These are phyloP conservation scores for Morbakka virulenta DNA, from an alignment of 30 jellyfish, hydroid and myxozoan species.

Conservation along the genomic window DNA sequence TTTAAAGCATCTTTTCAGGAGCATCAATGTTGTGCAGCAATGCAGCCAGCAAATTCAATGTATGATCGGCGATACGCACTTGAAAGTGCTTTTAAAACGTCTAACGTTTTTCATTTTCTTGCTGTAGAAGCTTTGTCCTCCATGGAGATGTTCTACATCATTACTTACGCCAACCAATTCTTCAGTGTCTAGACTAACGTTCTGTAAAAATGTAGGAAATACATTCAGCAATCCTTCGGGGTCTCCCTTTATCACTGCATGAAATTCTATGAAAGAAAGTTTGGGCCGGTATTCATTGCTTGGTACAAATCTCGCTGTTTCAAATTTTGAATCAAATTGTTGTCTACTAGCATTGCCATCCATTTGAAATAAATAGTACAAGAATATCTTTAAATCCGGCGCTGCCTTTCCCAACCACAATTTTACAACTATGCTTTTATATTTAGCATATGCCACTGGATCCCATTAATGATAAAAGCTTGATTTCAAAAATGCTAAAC, in stretches of 20 bases:
- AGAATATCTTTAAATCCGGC: no score
- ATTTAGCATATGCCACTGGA: slow-evolving; percentile 49
- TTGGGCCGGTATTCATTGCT: slow-evolving; percentile 15
- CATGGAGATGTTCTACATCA: slow-evolving; percentile 47
- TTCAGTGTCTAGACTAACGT: slow-evolving; percentile 1
- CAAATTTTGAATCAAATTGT: no score
- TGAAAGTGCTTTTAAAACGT: slow-evolving; percentile 36
- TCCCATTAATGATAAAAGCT: slow-evolving; percentile 38
- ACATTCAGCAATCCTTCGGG: slow-evolving; percentile 26
- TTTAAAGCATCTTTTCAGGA: slow-evolving; percentile 22
- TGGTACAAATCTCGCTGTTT: no score
- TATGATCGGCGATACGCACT: slow-evolving; percentile 51
- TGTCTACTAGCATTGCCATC: no score
- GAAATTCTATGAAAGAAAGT: slow-evolving; percentile 6
- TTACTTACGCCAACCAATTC: slow-evolving; percentile 36
- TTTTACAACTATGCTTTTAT: no score
- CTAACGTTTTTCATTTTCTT: slow-evolving; percentile 3
- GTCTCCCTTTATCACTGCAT: slow-evolving; percentile 18
- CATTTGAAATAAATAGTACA: no score
- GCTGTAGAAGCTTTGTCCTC: slow-evolving; percentile 36
- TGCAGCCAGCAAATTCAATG: slow-evolving; percentile 18
- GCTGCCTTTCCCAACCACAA: no score
- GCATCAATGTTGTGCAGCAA: slow-evolving; percentile 43
- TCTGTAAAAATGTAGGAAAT: background rate
- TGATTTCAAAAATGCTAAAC: slow-evolving; percentile 24